Percentiles rank a stretch among this genome's conserved stretches.
Evolutionary conservation across 2,888 invertebrate species (phyloP).

Genomic region (Pollenia amentaria): DNA sequence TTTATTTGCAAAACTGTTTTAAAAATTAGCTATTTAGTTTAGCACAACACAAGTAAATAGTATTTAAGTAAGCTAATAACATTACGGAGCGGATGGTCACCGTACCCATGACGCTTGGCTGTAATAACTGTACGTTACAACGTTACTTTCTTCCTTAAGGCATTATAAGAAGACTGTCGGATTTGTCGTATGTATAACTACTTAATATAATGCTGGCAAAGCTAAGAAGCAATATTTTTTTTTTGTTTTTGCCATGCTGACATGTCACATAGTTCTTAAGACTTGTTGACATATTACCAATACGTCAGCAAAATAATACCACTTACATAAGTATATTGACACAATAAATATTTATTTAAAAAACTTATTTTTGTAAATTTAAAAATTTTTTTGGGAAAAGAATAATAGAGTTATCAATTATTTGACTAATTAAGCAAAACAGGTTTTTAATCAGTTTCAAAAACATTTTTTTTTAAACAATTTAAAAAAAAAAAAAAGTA

Average conservation of each 20-base stretch:
- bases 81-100: too few species aligned
- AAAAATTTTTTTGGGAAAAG: too few species aligned
- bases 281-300: conserved; percentile 62
- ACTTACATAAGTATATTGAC: conserved; percentile 41
- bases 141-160: conserved; percentile 35
- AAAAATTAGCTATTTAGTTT: too few species aligned
- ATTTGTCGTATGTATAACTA: conserved; percentile 39
- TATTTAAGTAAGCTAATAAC: too few species aligned
- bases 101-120: too few species aligned
- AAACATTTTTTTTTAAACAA: too few species aligned
- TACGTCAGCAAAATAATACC: conserved; percentile 60
- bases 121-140: background rate
- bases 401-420: too few species aligned
- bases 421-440: too few species aligned
- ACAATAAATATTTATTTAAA: conserved; percentile 26
- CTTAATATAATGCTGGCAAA: conserved; percentile 39
- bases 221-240: background rate
- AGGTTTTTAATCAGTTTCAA: too few species aligned
- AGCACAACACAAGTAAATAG: too few species aligned
- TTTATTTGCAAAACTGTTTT: too few species aligned
- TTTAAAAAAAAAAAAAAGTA: too few species aligned
- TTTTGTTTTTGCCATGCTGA: conserved; percentile 33
- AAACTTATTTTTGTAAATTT: background rate
- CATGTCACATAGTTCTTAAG: conserved; percentile 53
- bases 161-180: conserved; percentile 18